These are phyloP conservation scores for Agrotis segetum DNA, from an alignment of 2,888 invertebrate species.

Conservation along the genomic window DNA sequence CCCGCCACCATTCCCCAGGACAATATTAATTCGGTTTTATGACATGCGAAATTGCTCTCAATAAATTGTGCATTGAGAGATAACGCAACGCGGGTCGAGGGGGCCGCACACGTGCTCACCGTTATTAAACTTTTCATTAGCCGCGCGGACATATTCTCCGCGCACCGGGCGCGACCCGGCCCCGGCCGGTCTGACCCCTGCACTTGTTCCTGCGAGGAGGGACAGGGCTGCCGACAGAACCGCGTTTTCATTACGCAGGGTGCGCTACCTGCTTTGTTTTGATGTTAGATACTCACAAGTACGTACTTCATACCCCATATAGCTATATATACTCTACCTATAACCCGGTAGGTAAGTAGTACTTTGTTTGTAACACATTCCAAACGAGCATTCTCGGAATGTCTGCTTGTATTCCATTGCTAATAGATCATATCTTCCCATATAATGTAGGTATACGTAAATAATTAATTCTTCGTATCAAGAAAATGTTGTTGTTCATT, in stretches of 20 bases:
- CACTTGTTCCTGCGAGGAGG: slow-evolving; percentile 72
- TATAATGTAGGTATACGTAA: slow-evolving; percentile 24
- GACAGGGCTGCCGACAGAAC: slow-evolving; percentile 62
- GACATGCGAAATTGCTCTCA: slow-evolving; percentile 90
- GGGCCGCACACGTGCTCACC: slow-evolving; percentile 81
- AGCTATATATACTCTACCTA: slow-evolving; percentile 10
- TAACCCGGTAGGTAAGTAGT: neutral
- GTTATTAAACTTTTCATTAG: slow-evolving; percentile 89
- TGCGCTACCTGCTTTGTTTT: slow-evolving; percentile 65
- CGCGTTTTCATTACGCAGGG: slow-evolving; percentile 64
- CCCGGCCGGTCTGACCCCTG: slow-evolving; percentile 66
- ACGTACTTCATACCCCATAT: slow-evolving; percentile 19
- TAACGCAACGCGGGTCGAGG: slow-evolving; percentile 54
- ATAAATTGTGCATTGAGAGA: slow-evolving; percentile 85
- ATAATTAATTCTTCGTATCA: slow-evolving; percentile 12
- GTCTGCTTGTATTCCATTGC: slow-evolving; percentile 36
- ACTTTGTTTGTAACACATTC: slow-evolving; percentile 45
- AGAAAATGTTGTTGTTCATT: slow-evolving; percentile 18
- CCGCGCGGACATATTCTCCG: slow-evolving; percentile 68
- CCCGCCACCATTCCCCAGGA: slow-evolving; percentile 20
- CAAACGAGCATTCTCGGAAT: slow-evolving; percentile 28
- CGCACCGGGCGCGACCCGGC: slow-evolving; percentile 31
- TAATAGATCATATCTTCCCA: slow-evolving; percentile 40
- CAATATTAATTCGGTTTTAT: slow-evolving; percentile 89
- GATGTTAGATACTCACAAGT: slow-evolving; percentile 33